phyloP scores from a whole-genome alignment of 2,888 invertebrate genomes.

The Byasa hedistus region DNA sequence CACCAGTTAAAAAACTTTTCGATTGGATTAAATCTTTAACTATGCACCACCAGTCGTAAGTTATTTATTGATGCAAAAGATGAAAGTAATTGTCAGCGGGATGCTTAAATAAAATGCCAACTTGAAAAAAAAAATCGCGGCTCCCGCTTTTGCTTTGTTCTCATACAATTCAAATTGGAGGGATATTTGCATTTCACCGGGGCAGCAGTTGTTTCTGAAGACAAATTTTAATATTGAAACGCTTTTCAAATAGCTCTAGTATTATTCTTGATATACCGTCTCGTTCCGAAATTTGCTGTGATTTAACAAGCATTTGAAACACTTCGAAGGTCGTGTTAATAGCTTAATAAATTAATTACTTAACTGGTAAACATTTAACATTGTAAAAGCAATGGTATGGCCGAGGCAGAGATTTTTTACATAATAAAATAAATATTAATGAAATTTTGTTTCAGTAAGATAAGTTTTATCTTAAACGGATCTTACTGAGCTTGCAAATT shows the following conservation, averaged over 20 bases:
- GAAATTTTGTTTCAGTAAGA: too few species aligned
- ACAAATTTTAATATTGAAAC: conserved; percentile 28
- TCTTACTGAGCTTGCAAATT: neutral
- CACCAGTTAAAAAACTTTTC: too few species aligned
- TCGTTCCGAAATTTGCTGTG: neutral
- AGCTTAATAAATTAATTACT: too few species aligned
- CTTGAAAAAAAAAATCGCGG: conserved; percentile 2
- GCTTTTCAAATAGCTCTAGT: neutral
- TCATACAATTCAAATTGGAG: conserved; percentile 21
- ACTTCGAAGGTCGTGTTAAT: too few species aligned
- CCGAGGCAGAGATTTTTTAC: too few species aligned
- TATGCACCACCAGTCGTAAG: neutral
- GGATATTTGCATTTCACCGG: conserved; percentile 28
- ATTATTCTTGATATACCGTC: neutral
- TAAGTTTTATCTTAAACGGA: neutral
- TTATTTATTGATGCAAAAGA: neutral
- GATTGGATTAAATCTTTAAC: too few species aligned
- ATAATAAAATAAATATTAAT: too few species aligned
- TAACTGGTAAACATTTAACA: too few species aligned
- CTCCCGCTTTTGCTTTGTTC: conserved; percentile 6
- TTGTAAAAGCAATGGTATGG: too few species aligned
- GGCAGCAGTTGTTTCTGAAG: conserved; percentile 28
- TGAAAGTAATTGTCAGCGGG: neutral
- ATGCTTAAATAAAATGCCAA: conserved; percentile 5
- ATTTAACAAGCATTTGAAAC: neutral